Evolutionary conservation across 2,888 invertebrate genomes (phyloP).

Genomic region (Aleiodes leptofemur): DNA sequence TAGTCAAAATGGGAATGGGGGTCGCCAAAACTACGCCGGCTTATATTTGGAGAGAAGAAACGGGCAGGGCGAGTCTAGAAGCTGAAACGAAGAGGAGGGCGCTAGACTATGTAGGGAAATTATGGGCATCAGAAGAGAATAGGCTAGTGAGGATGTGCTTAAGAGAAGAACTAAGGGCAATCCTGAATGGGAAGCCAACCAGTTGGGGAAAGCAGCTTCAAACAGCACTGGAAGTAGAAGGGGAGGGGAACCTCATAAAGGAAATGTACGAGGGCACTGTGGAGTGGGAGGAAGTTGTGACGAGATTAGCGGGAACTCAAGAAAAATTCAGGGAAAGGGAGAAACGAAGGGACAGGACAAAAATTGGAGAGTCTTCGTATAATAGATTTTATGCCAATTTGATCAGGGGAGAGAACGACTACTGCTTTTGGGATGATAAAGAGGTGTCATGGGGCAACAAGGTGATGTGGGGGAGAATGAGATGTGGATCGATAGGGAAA

Average conservation of each 20-base stretch:
- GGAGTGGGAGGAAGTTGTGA: background rate
- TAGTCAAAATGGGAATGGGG: background rate
- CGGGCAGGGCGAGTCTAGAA: background rate
- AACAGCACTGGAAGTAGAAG: background rate
- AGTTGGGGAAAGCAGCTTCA: background rate
- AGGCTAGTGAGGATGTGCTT: background rate
- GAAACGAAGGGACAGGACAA: background rate
- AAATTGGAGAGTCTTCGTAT: background rate
- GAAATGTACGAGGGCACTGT: background rate
- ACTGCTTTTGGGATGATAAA: background rate
- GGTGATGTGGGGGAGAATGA: conserved; percentile 5
- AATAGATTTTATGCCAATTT: background rate
- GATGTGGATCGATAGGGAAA: background rate
- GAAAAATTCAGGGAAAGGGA: too few species aligned
- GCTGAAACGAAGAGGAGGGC: background rate
- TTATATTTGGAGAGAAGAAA: background rate
- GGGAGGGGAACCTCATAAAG: background rate
- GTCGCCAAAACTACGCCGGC: background rate
- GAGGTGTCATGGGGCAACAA: background rate
- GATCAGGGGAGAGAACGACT: background rate
- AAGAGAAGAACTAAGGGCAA: conserved; percentile 1
- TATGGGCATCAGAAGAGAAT: background rate
- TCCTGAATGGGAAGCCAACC: background rate
- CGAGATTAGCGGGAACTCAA: background rate
- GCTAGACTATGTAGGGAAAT: background rate